Evolutionary conservation across 2,113 vertebrate species (phyloP).

Genomic region (Zootoca vivipara): DNA sequence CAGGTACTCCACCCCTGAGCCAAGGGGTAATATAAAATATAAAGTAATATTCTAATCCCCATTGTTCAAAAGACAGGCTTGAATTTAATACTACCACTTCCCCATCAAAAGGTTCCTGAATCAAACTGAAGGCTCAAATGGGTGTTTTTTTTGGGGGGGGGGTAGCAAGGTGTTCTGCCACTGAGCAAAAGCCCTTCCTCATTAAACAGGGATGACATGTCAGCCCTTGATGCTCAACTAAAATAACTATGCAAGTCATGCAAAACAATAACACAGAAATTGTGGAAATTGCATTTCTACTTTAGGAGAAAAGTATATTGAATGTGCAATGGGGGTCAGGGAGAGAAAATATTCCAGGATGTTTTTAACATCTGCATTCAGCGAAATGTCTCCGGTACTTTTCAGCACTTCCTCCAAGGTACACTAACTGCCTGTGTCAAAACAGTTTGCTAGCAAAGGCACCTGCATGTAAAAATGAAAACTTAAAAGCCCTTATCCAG

Average conservation of each 20-base stretch:
- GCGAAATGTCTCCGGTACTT: accelerated
- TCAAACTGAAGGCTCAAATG: no score
- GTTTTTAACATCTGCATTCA: not conserved
- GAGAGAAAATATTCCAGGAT: not conserved
- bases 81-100: no score
- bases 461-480: not conserved
- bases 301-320: not conserved
- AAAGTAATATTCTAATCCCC: no score
- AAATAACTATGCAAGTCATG: not conserved
- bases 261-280: not conserved
- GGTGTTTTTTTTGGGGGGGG: no score
- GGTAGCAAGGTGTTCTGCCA: no score
- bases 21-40: no score
- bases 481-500: not conserved
- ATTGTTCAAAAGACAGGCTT: no score
- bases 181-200: no score
- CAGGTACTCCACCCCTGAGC: no score
- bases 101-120: no score
- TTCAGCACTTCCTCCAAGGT: not conserved
- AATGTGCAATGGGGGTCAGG: not conserved
- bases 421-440: not conserved
- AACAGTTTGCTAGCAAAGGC: not conserved
- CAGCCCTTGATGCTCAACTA: not conserved
- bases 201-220: no score
- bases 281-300: not conserved